Base-by-base conservation (phyloP, 2,113 vertebrate genomes). In the Phainopepla nitens region DNA sequence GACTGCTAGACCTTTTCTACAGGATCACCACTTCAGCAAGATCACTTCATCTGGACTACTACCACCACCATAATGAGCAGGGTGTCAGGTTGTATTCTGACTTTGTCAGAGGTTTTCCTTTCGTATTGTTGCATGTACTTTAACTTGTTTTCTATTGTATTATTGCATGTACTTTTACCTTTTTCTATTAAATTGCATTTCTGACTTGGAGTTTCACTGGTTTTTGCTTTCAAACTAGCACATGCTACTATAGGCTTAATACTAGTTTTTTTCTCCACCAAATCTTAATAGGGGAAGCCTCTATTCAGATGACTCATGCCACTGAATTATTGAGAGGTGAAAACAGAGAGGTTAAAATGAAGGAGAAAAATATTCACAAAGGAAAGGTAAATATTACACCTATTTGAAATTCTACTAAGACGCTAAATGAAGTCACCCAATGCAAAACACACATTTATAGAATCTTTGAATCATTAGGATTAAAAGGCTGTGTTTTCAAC, bases 231-330 rank as follows among this genome's bases (percentile, higher is more conserved):
- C n/a, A n/a, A n/a, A n/a, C n/a, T n/a, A n/a, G n/a, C n/a, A n/a
- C n/a, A n/a, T n/a, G n/a, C n/a, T 66, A 7, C 3, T n/a, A 28
- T 7, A 61, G 21, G 10, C 9, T n/a, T 78, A 57, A 58, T 2
- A 8, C 5, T n/a, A 41, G 14, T 5, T 1, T 42, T 42, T 36
- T 31, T 6, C 14, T 70, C 15, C 3, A 5, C 4, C 5, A 75
- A 12, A 44, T 13, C 5, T 77, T 20, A 66, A 2, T 11, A 27
- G 8, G 10, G 20, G 36, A 56, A 78, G 2, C 8, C 21, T 35
- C 6, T 82, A 58, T 71, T 70, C 13, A 64, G 36, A 24, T 4
- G 60, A 27, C 23, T 54, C 6, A 19, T 44, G 15, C 3, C 50
- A 29, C 12, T 73, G 35, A 35, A 60, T 35, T 49, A 16, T 11